These are phyloP conservation scores for Leguminivora glycinivorella DNA, from an alignment of 1,140 invertebrate species.

Conservation along the genomic window DNA sequence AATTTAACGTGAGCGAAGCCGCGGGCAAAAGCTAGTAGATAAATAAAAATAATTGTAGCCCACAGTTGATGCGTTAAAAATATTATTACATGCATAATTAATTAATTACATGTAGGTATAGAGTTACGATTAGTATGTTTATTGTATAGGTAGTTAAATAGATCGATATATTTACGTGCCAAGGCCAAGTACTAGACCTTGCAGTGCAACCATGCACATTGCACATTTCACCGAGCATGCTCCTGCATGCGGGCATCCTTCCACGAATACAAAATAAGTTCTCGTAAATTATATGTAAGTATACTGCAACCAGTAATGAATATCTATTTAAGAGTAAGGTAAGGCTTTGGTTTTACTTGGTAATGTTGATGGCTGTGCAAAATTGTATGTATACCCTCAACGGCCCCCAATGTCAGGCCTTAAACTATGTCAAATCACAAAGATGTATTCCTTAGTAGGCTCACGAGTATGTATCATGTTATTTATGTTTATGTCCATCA, in stretches of 20 bases:
- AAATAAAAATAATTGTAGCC: background rate
- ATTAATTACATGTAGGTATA: background rate
- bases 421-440: no score
- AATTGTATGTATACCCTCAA: no score
- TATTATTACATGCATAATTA: background rate
- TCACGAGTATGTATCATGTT: no score
- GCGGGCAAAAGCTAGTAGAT: no score
- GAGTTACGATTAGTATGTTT: background rate
- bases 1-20: no score
- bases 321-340: no score
- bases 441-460: no score
- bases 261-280: background rate
- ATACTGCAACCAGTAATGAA: no score
- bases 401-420: no score
- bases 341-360: no score
- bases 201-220: conserved; percentile 19
- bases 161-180: conserved; percentile 15
- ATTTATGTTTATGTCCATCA: no score
- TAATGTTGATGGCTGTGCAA: no score
- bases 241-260: conserved; percentile 11
- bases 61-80: background rate
- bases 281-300: background rate
- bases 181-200: conserved; percentile 13
- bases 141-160: background rate
- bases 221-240: conserved; percentile 7